Evolutionary conservation across 2,113 vertebrate genomes (phyloP), one percentile per base, ranked within the genome.

Genomic region (Turnix velox): DNA sequence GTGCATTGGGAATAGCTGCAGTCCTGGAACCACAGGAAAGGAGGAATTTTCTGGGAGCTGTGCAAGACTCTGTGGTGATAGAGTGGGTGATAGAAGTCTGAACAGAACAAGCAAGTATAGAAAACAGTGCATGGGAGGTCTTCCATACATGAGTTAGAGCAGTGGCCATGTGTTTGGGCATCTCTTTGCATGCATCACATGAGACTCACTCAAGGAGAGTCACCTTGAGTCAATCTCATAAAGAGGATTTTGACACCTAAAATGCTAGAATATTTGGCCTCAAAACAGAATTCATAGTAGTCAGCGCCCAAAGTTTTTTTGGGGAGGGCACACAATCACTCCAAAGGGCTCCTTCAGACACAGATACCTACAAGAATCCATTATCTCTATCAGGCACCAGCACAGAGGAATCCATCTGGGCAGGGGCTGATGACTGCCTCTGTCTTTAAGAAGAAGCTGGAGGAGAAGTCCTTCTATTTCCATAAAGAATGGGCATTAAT

Each of bases 91-190:
- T 2, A 12, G 51, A 67, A 79, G 9, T 28, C 4, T 2, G 13
- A 58, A 28, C 22, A 63, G 39, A 52, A 49, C 22, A 71, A 48
- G 16, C 10, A 39, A 74, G 24, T 40, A 74, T 10, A 52, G 28
- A 9, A 28, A 9, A 31, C 5, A 42, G 8, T 23, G 42, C 6
- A 65, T 22, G 14, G 52, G 71, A 90, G 73, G 14, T 7, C 59
- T 46, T 9, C 24, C 63, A 15, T 73, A 14, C 48, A 30, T 28
- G 17, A 54, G 22, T 16, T 12, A 30, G 27, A 85, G 45, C 2
- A 39, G 37, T 9, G 10, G 8, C 13, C 48, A 15, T 1, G 0
- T 23, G 6, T 10, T 77, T 23, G 43, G 9, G 77, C 5, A 18
- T 35, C 23, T n/a, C 7, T 4, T 58, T 66, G 40, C 0, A 1